Base-by-base conservation (phyloP, 2,113 vertebrate genomes). In the Ctenodactylus gundi region DNA sequence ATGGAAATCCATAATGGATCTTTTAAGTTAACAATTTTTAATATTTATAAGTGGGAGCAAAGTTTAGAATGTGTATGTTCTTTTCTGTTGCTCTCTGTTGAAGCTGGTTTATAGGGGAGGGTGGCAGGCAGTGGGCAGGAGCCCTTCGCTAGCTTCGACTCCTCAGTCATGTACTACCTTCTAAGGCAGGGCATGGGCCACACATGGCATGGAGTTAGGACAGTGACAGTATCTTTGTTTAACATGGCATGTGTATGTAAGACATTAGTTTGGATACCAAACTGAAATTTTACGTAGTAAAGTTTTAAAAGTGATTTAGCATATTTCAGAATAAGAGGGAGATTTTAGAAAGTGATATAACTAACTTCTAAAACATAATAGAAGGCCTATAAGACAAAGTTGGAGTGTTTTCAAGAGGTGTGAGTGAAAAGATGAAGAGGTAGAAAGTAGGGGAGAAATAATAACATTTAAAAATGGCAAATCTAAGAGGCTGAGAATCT, bases 311-410 rank as follows among this genome's bases (percentile, higher is more conserved):
- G n/a, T 84, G 57, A 65, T 46, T 44, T 84, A 76, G 65, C 65
- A 39, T 75, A 46, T 73, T 89, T 83, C 80, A 87, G 65, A 76
- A 81, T 31, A 84, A 93, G 49, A 57, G 88, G n/a, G 27, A 93
- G 11, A 81, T 85, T 20, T 73, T 57, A 4, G 11, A 60, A 88
- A 76, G 89, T n/a, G 53, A 53, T 41, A 41, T 36, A 65, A 49
- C 29, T 80, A 60, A 60, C 9, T 82, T 93, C 75, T 64, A 29
- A 94, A 95, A 78, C 90, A 46, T 81, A 75, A 65, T 13, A 6
- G 27, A 77, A 92, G 27, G 34, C 10, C 68, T 57, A 6, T 15
- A 53, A 85, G 87, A 81, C 55, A 57, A 92, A 92, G 88, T 55
- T n/a, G 36, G 25, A 23, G 23, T 6, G 7, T 87, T 90, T 82